phyloP scores from a whole-genome alignment of 2,888 invertebrate genomes.

The Petrolisthes manimaculis region DNA sequence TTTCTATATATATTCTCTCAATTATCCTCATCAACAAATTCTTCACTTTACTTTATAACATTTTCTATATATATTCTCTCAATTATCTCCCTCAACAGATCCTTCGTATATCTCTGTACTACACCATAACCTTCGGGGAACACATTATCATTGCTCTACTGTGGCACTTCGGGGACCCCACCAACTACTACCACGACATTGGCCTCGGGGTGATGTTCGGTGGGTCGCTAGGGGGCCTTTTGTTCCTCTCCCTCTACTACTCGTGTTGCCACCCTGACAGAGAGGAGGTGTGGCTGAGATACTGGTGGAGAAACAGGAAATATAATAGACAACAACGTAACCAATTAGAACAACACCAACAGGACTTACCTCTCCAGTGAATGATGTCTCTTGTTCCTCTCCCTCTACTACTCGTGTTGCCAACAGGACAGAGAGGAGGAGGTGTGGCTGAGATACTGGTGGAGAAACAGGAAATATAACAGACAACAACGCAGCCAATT shows the following conservation, averaged over 20 bases:
- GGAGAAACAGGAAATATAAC: background rate
- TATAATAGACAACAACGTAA: background rate
- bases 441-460: background rate
- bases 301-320: constrained; percentile 11
- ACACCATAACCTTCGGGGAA: constrained; percentile 52
- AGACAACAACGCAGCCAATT: too few relatives aligned
- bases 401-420: constrained; percentile 49
- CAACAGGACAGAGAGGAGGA: constrained; percentile 47
- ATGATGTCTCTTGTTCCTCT: constrained; percentile 42
- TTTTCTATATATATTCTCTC: too few relatives aligned
- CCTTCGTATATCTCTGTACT: constrained; percentile 57
- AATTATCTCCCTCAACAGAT: constrained; percentile 29
- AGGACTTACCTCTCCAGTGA: background rate
- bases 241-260: constrained; percentile 57
- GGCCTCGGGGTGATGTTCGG: constrained; percentile 52
- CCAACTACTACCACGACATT: constrained; percentile 47
- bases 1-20: too few relatives aligned
- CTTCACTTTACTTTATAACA: constrained; percentile 50
- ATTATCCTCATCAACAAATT: constrained; percentile 31
- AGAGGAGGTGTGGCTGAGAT: constrained; percentile 44
- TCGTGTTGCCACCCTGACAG: constrained; percentile 53
- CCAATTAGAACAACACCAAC: background rate
- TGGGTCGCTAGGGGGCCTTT: constrained; percentile 41
- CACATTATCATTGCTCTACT: constrained; percentile 52
- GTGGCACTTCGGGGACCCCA: constrained; percentile 44